Evolutionary conservation across 2,113 vertebrate species (phyloP).

Genomic region (Callithrix jacchus): DNA sequence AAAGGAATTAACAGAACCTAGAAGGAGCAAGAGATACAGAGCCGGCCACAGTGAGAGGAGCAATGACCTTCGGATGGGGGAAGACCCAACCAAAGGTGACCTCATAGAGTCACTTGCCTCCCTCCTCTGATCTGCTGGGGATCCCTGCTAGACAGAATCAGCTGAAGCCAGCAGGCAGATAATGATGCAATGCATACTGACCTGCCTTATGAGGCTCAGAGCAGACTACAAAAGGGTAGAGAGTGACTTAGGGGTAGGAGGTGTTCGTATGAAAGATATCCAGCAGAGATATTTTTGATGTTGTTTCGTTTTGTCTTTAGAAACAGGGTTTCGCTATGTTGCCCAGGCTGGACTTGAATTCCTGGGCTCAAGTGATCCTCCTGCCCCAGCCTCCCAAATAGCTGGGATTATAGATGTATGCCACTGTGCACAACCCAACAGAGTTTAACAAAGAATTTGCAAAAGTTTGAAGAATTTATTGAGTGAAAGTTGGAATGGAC

Average conservation of each 20-base stretch:
- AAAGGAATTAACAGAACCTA: neutral
- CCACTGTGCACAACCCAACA: neutral
- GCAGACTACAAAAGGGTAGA: neutral
- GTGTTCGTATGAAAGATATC: neutral
- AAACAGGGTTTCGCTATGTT: neutral
- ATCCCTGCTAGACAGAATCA: neutral
- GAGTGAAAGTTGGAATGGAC: neutral
- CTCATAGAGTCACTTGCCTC: neutral
- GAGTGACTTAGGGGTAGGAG: too few relatives aligned
- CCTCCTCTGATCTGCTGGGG: neutral
- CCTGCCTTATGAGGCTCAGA: neutral
- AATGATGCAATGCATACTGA: fast-evolving
- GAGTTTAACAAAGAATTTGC: neutral
- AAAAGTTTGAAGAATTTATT: neutral
- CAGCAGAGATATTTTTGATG: neutral
- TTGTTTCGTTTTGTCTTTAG: neutral
- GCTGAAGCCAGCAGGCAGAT: neutral
- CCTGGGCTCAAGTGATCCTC: neutral
- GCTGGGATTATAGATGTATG: neutral
- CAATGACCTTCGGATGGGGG: neutral
- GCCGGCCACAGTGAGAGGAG: neutral
- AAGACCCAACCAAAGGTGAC: neutral
- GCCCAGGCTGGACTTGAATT: neutral
- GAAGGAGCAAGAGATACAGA: neutral
- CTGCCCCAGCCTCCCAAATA: neutral